Base-by-base conservation (phyloP, 2,888 invertebrate genomes). In the Ormia ochracea region DNA sequence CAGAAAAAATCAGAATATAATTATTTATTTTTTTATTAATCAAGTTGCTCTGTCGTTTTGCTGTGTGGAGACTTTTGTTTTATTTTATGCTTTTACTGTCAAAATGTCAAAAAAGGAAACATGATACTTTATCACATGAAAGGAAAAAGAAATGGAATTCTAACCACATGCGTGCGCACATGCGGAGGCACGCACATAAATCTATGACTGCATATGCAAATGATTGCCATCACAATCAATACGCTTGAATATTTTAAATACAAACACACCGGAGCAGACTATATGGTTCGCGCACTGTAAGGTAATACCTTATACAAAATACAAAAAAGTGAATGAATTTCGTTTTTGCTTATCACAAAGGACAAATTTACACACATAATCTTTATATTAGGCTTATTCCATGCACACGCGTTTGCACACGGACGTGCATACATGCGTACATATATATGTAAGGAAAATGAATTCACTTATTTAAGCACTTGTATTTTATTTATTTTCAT, bases 71-170 rank as follows among this genome's bases (percentile, higher is more conserved):
- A 28, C 54, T 48, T 50, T 61, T 61, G 38, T 48, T 56, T 14
- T 69, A 43, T 68, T 68, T 65, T 77, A 52, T 69, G 75, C 63
- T 45, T 70, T 41, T 56, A 6, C 59, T 79, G 79, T 75, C 79
- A 75, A 75, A 75, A 75, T 75, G 70, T 79, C 75, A 79, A 61
- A 79, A 79, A 48, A 61, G 61, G 66, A 72, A 79, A 61, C 79
- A 79, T 79, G 74, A 69, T 74, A 75, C 61, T 79, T 75, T 66
- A 72, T 79, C 70, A 74, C 43, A 68, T 28, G 48, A 9, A 58
- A 45, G 7, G 61, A 31, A 66, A 2, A 23, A 14, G 14, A 58
- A 14, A 12, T 5, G 10, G 36, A 56, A 12, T 26, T 38, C n/a
- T 28, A 69, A 45, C 5, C 38, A 19, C 21, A 54, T n/a, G n/a